These are phyloP conservation scores for Phenganax marumi DNA, from an alignment of 92 coral and sea anemone species.

Conservation along the genomic window DNA sequence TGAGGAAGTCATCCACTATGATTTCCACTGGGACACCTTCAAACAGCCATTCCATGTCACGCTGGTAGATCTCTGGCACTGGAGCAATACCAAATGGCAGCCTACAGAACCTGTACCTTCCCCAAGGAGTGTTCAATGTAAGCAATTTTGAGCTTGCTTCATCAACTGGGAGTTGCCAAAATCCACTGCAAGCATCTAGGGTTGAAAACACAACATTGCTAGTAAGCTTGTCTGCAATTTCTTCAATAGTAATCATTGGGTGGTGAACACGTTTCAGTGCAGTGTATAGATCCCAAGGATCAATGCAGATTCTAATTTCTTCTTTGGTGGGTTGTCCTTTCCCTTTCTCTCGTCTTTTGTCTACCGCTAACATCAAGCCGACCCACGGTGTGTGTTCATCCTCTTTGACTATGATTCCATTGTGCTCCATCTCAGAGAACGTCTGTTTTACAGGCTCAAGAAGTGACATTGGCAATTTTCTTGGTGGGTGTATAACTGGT, in stretches of 20 bases:
- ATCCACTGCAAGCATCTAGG: constrained; percentile 50
- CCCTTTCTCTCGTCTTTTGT: constrained; percentile 48
- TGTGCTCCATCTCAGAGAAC: constrained; percentile 53
- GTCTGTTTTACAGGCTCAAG: constrained; percentile 53
- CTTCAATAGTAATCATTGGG: constrained; percentile 49
- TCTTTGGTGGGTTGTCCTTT: constrained; percentile 33
- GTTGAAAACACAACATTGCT: constrained; percentile 43
- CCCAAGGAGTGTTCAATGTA: constrained; percentile 61
- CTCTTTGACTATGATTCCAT: constrained; percentile 58
- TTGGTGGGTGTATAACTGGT: constrained; percentile 55
- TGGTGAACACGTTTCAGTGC: constrained; percentile 41
- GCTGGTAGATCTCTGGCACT: constrained; percentile 58
- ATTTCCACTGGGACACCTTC: constrained; percentile 56
- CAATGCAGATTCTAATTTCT: constrained; percentile 43
- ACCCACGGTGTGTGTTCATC: constrained; percentile 54
- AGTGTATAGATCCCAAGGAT: constrained; percentile 50
- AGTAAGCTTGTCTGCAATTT: constrained; percentile 30
- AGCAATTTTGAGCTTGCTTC: constrained; percentile 49
- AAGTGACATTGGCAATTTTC: constrained; percentile 47
- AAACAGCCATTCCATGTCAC: constrained; percentile 59
- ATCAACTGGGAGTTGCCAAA: constrained; percentile 31
- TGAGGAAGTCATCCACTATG: constrained; percentile 57
- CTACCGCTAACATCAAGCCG: constrained; percentile 47
- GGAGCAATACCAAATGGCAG: constrained; percentile 55
- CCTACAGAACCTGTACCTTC: constrained; percentile 36